These are phyloP conservation scores for Polyommatus icarus DNA, from an alignment of 2,888 invertebrate genomes.

Conservation along the genomic window DNA sequence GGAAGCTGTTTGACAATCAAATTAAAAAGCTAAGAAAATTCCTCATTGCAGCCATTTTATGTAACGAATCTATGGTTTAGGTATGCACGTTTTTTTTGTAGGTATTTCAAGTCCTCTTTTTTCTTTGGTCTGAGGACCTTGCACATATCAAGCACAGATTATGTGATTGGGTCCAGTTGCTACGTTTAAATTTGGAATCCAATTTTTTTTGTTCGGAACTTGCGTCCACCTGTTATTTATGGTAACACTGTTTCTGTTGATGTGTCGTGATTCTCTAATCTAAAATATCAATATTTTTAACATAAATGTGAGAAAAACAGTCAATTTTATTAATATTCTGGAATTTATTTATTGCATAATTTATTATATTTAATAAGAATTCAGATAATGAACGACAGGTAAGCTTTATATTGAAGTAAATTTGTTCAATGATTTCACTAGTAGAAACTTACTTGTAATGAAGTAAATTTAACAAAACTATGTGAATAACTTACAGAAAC, in stretches of 20 bases:
- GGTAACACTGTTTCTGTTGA: slow-evolving; percentile 73
- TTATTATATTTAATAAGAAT: slow-evolving; percentile 60
- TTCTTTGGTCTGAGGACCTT: too few relatives aligned
- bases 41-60: too few relatives aligned
- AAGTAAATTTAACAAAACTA: slow-evolving; percentile 65
- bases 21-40: too few relatives aligned
- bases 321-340: slow-evolving; percentile 55
- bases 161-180: too few relatives aligned
- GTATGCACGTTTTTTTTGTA: too few relatives aligned
- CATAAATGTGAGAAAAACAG: slow-evolving; percentile 72
- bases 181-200: too few relatives aligned
- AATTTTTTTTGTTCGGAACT: too few relatives aligned
- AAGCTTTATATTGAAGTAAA: slow-evolving; percentile 53
- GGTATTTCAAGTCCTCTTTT: too few relatives aligned
- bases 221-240: too few relatives aligned
- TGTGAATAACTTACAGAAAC: slow-evolving; percentile 64
- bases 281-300: slow-evolving; percentile 75
- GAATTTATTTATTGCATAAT: slow-evolving; percentile 57
- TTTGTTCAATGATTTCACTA: slow-evolving; percentile 57
- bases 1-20: too few relatives aligned
- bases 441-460: slow-evolving; percentile 67
- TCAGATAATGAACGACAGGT: slow-evolving; percentile 72
- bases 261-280: slow-evolving; percentile 77
- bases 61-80: too few relatives aligned
- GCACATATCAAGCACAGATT: too few relatives aligned